Evolutionary conservation across 37 sponge, comb jelly and placozoan species (phyloP), one percentile per base, ranked within the genome.

Genomic region (Bolinopsis microptera): DNA sequence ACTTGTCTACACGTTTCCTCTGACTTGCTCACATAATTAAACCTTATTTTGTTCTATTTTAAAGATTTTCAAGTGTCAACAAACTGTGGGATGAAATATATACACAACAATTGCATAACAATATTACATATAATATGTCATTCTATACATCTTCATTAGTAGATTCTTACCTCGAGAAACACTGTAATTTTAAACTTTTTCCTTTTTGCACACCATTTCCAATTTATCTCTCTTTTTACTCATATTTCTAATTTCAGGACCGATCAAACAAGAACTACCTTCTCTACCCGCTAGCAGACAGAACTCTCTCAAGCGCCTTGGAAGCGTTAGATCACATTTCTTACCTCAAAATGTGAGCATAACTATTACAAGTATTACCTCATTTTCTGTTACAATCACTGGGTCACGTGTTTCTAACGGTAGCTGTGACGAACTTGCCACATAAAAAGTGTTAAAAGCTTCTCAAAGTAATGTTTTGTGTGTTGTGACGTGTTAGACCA

Each of bases 201-300:
- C n/a, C n/a, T n/a, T n/a, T n/a, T n/a, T n/a, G n/a, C n/a, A n/a
- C n/a, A n/a, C n/a, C n/a, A n/a, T n/a, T n/a, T n/a, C n/a, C n/a
- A n/a, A n/a, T n/a, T n/a, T n/a, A n/a, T n/a, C n/a, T n/a, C n/a
- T n/a, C n/a, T n/a, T n/a, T n/a, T n/a, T n/a, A n/a, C n/a, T n/a
- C n/a, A n/a, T n/a, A n/a, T n/a, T n/a, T n/a, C n/a, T n/a, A n/a
- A 32, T 35, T 32, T 35, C 80, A 77, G 80, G 80, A 77, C 33
- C 33, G 33, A 18, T 27, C 80, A 1, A 77, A 77, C 35, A 77
- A 77, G 32, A 77, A 32, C 80, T 77, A 35, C 21, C 35, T 77
- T 2, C 21, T 77, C 35, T 77, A 77, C 37, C 80, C 80, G 32
- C 21, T 77, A 34, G 80, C 80, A 35, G 80, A 77, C 80, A 31